Percentiles rank a stretch among this genome's conserved stretches.
These are phyloP conservation scores for Bufo gargarizans DNA, from an alignment of 2,113 vertebrate genomes.

Conservation along the genomic window DNA sequence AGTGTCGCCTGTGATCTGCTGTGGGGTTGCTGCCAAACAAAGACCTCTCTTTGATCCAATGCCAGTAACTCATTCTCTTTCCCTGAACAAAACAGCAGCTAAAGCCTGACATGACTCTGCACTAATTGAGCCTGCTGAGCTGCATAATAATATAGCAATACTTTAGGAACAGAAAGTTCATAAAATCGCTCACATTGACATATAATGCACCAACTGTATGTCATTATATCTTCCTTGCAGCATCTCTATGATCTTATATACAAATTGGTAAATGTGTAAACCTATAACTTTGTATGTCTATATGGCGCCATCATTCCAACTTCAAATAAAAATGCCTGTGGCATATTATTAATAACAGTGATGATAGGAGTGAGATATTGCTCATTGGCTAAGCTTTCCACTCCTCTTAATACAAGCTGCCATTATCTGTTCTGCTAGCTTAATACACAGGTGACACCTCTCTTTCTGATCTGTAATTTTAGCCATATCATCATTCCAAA, in stretches of 20 bases:
- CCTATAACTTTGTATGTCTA: not conserved
- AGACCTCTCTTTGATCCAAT: conserved; percentile 40
- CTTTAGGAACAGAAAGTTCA: conserved; percentile 26
- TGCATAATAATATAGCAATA: conserved; percentile 44
- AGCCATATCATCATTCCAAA: conserved; percentile 25
- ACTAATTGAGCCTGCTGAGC: conserved; percentile 36
- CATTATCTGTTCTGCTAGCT: not conserved
- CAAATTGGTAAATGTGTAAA: not conserved
- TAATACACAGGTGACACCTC: not conserved
- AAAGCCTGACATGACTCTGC: conserved; percentile 33
- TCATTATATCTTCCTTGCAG: conserved; percentile 9
- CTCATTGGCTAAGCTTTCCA: not conserved
- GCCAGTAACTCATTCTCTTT: conserved; percentile 36
- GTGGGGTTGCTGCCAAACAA: conserved; percentile 8
- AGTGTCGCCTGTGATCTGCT: conserved; percentile 26
- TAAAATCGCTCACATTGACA: conserved; percentile 25
- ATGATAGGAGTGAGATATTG: not conserved
- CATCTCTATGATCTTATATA: not conserved
- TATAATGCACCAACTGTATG: not conserved
- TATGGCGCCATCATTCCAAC: not conserved
- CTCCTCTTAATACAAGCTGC: not conserved
- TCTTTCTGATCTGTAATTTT: conserved; percentile 28
- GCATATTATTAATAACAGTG: not conserved
- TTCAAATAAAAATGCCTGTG: not conserved
- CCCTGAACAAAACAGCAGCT: conserved; percentile 27